phyloP scores from a whole-genome alignment of 2,797 vertebrate genomes.

The Florisuga fusca region DNA sequence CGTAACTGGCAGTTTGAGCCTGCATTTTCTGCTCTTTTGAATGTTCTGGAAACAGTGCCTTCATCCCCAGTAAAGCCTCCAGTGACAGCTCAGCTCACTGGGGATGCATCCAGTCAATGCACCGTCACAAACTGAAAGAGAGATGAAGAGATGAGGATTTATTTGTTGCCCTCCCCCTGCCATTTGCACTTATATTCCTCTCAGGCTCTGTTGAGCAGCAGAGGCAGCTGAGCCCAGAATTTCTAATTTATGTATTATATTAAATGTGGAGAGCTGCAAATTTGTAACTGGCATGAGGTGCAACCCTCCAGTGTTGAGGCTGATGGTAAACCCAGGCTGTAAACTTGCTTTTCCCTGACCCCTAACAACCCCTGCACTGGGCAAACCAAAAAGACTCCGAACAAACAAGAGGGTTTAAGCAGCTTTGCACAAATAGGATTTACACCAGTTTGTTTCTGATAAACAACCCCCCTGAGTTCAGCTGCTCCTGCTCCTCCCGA shows the following conservation, averaged over 20 bases:
- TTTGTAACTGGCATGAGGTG: background rate
- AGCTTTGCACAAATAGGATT: constrained; percentile 62
- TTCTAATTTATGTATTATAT: background rate
- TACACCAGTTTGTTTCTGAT: background rate
- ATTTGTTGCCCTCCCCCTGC: background rate
- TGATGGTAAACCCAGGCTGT: background rate
- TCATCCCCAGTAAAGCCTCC: background rate
- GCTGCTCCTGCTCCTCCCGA: background rate
- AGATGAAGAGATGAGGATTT: background rate
- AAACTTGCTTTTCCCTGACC: background rate
- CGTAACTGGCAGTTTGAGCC: background rate
- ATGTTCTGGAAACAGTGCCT: background rate
- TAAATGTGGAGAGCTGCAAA: background rate
- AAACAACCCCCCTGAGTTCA: background rate
- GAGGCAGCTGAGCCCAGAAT: background rate
- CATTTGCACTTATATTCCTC: background rate
- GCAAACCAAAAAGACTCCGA: fast-evolving
- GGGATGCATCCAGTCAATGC: background rate
- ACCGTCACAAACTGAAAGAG: fast-evolving
- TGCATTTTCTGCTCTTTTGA: background rate
- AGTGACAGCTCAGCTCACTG: background rate
- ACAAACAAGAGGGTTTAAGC: background rate
- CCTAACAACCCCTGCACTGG: background rate
- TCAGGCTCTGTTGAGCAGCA: background rate
- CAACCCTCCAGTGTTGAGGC: fast-evolving